phyloP scores from a whole-genome alignment of 2,113 vertebrate genomes.

The Ctenodactylus gundi region DNA sequence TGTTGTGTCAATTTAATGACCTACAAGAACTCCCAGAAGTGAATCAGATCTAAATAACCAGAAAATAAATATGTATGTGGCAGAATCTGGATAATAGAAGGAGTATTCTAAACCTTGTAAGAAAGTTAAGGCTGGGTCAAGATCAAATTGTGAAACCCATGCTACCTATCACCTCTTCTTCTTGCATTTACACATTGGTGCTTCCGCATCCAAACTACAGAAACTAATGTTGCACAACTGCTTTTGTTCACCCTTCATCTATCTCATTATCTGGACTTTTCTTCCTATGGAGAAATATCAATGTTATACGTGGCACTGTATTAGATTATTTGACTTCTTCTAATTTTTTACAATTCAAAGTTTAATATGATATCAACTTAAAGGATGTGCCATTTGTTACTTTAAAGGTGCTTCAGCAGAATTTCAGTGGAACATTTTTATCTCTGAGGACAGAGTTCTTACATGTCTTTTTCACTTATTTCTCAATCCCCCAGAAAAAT shows the following conservation, averaged over 20 bases:
- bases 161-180: neutral
- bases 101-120: neutral
- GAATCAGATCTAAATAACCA: slow-evolving; percentile 13
- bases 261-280: neutral
- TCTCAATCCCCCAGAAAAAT: neutral
- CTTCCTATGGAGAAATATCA: neutral
- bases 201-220: neutral
- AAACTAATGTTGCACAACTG: neutral
- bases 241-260: neutral
- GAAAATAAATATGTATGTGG: neutral
- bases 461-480: neutral
- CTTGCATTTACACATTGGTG: neutral
- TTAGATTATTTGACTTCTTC: neutral
- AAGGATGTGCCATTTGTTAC: neutral
- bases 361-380: neutral
- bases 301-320: neutral
- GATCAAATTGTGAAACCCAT: neutral
- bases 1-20: neutral
- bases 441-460: neutral
- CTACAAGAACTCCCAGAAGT: neutral
- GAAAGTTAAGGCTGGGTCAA: neutral
- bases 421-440: neutral
- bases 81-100: too few relatives aligned
- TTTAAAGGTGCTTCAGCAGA: neutral
- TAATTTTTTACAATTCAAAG: neutral